These are phyloP conservation scores for Taurulus bubalis DNA, from an alignment of 2,113 vertebrate genomes.

Conservation along the genomic window DNA sequence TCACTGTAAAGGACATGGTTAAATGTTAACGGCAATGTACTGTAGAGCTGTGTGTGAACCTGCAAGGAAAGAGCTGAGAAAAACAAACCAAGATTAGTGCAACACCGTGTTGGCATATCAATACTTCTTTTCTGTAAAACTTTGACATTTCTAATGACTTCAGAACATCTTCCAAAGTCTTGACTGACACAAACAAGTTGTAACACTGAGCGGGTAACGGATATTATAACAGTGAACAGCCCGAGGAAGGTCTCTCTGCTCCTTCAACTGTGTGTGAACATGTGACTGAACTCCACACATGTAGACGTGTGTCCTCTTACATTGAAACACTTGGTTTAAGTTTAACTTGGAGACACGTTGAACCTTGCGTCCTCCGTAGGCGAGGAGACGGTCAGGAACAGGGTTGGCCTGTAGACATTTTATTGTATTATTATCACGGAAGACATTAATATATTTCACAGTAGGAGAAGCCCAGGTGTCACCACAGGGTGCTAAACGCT, in stretches of 20 bases:
- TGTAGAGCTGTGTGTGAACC: not conserved
- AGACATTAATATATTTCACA: not conserved
- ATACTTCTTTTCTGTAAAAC: not conserved
- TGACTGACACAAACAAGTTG: not conserved
- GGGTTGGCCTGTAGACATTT: not conserved
- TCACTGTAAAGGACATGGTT: slow-evolving; percentile 15
- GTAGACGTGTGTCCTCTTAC: not conserved
- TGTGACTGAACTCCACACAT: not conserved
- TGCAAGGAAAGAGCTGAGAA: not conserved
- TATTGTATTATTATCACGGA: too few species aligned
- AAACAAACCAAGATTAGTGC: not conserved
- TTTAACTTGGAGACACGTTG: not conserved
- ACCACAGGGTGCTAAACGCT: not conserved
- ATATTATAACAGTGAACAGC: not conserved
- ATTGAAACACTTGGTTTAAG: too few species aligned
- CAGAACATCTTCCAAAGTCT: not conserved
- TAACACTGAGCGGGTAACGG: too few species aligned
- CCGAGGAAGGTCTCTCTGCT: not conserved
- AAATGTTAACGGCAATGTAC: not conserved
- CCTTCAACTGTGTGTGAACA: not conserved
- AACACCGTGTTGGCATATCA: not conserved
- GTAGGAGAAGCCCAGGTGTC: not conserved
- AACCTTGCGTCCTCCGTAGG: not conserved
- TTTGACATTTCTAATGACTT: not conserved
- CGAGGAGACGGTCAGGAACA: too few species aligned